These are phyloP conservation scores for Paedocypris sp. DNA, from an alignment of 2,113 vertebrate genomes.

Conservation along the genomic window DNA sequence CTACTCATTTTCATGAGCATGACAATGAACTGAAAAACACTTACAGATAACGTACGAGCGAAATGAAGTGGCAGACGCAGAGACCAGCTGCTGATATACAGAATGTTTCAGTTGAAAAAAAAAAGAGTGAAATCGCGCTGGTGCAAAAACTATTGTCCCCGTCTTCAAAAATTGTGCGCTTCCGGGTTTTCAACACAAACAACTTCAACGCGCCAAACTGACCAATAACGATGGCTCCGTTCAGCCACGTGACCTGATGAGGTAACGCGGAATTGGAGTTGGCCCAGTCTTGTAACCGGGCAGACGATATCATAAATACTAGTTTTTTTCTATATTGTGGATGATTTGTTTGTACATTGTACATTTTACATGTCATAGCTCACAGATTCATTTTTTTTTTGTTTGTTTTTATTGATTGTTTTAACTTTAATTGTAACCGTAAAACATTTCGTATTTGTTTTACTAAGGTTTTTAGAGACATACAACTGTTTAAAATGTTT, in stretches of 20 bases:
- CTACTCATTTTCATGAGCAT: not conserved
- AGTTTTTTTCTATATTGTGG: not conserved
- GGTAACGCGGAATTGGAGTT: not conserved
- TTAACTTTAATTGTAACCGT: no score
- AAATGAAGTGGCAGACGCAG: no score
- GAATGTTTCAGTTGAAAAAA: no score
- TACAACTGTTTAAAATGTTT: no score
- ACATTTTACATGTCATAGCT: no score
- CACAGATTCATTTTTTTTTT: no score
- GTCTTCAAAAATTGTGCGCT: conserved; percentile 21
- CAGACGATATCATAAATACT: conserved; percentile 19
- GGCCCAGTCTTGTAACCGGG: conserved; percentile 49
- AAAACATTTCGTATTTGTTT: no score
- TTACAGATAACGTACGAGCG: conserved; percentile 30
- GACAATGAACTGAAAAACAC: conserved; percentile 5
- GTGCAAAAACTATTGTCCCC: not conserved
- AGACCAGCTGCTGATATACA: no score
- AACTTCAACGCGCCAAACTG: conserved; percentile 26
- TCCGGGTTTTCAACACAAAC: conserved; percentile 51
- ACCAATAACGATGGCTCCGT: conserved; percentile 39
- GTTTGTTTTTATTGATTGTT: no score
- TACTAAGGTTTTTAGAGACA: no score
- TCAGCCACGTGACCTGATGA: conserved; percentile 44
- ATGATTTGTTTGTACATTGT: no score
- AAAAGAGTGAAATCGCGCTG: not conserved